phyloP scores from a whole-genome alignment of 2,797 vertebrate genomes.

The Brachyalestes nurse region DNA sequence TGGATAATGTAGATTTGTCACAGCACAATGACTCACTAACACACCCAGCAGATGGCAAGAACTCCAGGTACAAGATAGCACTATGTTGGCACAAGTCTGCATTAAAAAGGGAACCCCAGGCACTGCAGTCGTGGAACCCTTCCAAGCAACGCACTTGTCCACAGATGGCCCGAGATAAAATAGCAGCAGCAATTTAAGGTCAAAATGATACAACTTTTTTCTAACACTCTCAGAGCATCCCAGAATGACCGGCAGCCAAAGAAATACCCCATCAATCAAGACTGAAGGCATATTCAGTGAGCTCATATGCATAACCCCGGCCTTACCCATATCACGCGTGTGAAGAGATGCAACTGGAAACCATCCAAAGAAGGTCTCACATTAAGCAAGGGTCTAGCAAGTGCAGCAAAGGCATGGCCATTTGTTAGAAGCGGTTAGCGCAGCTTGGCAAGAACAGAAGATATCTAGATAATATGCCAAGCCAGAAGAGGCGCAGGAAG shows the following conservation, averaged over 20 bases:
- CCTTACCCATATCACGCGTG: neutral
- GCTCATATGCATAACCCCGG: neutral
- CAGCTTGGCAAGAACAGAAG: slow-evolving; percentile 43
- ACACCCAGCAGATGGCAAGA: neutral
- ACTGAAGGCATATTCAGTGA: neutral
- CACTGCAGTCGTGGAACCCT: neutral
- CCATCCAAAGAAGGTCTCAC: neutral
- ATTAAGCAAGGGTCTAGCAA: neutral
- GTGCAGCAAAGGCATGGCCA: neutral
- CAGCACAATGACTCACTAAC: neutral
- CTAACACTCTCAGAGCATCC: neutral
- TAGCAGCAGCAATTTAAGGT: neutral
- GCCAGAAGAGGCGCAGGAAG: neutral
- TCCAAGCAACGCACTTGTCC: neutral
- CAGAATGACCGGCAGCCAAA: neutral
- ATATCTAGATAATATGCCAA: neutral
- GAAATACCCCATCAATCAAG: neutral
- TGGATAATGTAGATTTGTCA: neutral
- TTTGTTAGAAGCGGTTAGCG: slow-evolving; percentile 4
- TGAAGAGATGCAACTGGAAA: neutral
- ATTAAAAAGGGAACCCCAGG: neutral
- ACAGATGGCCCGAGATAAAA: neutral
- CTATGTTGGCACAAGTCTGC: neutral
- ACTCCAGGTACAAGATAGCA: neutral
- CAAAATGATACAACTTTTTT: neutral